Conservation (phyloP, 2,797 vertebrate genomes). For the Podargus strigoides region DNA sequence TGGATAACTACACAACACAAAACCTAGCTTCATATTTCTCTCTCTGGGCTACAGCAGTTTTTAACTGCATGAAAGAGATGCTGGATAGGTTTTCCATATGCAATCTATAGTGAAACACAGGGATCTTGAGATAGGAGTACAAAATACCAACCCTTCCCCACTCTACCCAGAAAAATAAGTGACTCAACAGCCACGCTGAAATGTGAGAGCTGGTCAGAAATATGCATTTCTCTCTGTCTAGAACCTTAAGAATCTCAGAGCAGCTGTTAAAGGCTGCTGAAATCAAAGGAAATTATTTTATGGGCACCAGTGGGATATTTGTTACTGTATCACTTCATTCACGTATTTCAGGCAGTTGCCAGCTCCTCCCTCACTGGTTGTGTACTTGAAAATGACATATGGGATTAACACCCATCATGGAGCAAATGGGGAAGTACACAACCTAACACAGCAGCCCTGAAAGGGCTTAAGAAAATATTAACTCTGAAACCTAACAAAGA, state of each 20-base stretch:
- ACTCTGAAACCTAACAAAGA: neutral
- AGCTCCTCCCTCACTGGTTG: neutral
- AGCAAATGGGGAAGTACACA: neutral
- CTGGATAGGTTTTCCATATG: neutral
- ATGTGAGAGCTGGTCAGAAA: neutral
- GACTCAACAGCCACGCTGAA: neutral
- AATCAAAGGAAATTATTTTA: slow-evolving; percentile 1
- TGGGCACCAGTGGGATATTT: neutral
- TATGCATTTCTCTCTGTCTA: neutral
- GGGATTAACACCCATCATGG: neutral
- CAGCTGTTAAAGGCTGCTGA: neutral
- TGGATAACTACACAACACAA: neutral
- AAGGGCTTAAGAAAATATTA: neutral
- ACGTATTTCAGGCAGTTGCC: neutral
- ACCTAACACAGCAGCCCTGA: neutral
- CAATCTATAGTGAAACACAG: neutral
- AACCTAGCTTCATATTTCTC: neutral
- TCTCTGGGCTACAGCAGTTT: neutral
- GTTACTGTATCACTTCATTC: neutral
- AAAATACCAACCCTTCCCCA: neutral
- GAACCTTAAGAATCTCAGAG: neutral
- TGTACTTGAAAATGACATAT: neutral
- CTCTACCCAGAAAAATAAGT: neutral
- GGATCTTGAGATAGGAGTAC: neutral
- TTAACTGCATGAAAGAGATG: neutral